These are phyloP conservation scores for Peromyscus eremicus DNA, from an alignment of 2,797 vertebrate genomes.

Conservation along the genomic window DNA sequence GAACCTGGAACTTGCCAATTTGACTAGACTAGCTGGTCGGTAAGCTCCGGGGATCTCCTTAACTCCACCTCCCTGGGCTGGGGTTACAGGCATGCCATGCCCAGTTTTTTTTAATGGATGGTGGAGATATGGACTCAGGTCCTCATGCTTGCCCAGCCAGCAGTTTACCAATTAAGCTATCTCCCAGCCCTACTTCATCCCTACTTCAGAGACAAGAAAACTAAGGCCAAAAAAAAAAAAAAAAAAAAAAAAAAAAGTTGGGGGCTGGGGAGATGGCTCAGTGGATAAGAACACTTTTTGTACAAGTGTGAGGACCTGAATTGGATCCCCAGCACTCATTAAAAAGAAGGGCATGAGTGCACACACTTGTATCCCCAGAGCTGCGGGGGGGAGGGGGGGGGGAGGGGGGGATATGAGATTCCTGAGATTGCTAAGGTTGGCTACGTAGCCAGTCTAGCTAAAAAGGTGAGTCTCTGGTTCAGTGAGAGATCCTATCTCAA, in stretches of 20 bases:
- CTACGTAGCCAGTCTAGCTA: not conserved
- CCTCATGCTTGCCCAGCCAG: too few species aligned
- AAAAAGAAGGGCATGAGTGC: not conserved
- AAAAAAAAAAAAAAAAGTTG: not conserved
- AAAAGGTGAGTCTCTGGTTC: not conserved
- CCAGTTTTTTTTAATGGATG: not conserved
- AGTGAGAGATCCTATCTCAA: not conserved
- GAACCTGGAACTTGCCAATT: not conserved
- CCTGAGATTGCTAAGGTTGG: not conserved
- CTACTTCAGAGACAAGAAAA: slow-evolving; percentile 25
- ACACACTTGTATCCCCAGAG: not conserved
- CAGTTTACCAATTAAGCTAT: not conserved
- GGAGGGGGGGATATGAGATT: too few species aligned
- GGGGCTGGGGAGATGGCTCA: not conserved
- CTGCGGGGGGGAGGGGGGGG: too few species aligned
- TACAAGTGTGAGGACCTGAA: not conserved
- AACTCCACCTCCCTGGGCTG: not conserved
- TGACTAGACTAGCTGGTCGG: not conserved
- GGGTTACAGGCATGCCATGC: not conserved
- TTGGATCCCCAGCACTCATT: not conserved
- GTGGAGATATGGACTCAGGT: not conserved
- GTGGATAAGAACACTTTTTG: not conserved
- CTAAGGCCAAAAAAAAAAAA: not conserved
- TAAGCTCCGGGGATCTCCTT: not conserved
- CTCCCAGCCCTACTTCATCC: not conserved